A percentile compares a stretch with the other conserved stretches of the same genome.
phyloP scores from a whole-genome alignment of 1,140 invertebrate species.

The Drosophila lowei region DNA sequence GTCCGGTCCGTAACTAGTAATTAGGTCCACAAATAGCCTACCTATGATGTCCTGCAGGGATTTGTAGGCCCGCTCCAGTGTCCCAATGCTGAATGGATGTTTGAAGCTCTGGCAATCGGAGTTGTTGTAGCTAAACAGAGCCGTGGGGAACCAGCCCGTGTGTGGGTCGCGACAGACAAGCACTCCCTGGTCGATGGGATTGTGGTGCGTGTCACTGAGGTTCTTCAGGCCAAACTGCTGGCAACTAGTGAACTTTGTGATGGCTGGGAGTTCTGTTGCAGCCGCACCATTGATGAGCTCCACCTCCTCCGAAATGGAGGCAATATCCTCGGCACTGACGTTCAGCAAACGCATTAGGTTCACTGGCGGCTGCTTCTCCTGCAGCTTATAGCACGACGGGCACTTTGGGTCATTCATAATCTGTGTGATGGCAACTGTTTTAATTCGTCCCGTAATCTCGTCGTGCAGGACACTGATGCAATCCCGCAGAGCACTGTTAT shows the following conservation, averaged over 20 bases:
- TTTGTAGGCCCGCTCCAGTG: conserved; percentile 60
- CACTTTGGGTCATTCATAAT: conserved; percentile 39
- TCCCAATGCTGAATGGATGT: conserved; percentile 57
- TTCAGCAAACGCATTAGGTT: conserved; percentile 62
- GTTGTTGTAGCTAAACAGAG: conserved; percentile 71
- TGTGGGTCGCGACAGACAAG: conserved; percentile 66
- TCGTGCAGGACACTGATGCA: conserved; percentile 79
- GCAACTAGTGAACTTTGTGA: conserved; percentile 72
- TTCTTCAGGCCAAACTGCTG: conserved; percentile 69
- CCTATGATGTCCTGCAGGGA: conserved; percentile 65
- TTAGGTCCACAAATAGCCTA: conserved; percentile 7
- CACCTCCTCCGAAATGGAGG: conserved; percentile 72
- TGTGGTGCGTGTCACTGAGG: conserved; percentile 13
- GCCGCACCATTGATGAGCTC: conserved; percentile 50
- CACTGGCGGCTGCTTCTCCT: conserved; percentile 58
- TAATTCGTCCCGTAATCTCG: conserved; percentile 61
- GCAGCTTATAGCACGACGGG: conserved; percentile 61
- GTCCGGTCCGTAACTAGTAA: too few relatives aligned
- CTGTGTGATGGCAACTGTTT: conserved; percentile 57
- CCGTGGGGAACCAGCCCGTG: conserved; percentile 74
- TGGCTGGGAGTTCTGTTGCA: conserved; percentile 35
- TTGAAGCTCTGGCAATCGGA: conserved; percentile 75
- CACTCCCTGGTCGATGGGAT: conserved; percentile 74
- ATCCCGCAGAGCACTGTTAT: conserved; percentile 25
- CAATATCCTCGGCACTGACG: conserved; percentile 71